Base-by-base conservation (phyloP, 2,113 vertebrate species). In the Pampusana beccarii region DNA sequence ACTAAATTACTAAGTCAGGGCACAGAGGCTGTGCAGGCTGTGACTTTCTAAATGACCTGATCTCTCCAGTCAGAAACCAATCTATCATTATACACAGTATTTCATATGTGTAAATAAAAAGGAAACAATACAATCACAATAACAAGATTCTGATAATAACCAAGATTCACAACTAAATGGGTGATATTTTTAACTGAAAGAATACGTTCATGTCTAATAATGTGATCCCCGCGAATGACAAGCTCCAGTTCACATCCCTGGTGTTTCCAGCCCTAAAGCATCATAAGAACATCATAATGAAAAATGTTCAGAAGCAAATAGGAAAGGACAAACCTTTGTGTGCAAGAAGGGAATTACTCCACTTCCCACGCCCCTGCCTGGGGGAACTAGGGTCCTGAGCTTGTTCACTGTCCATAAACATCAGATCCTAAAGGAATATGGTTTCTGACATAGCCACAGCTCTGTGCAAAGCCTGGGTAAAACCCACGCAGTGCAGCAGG, bases 251-350 rank as follows among this genome's bases (percentile, higher is more conserved):
- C 95, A 60, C 90, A 85, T 75, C 61, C 77, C 86, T 97, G 98
- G 97, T 98, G 97, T 97, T 98, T 95, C 82, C 78, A n/a, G 98
- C 98, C 75, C 98, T 98, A 94, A 93, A 97, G 88, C 95, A 96
- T 8, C 95, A 75, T 48, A 93, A 93, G 34, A 65, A 88, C 19
- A 95, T 53, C 29, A 80, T 97, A 73, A 73, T 96, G 34, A 95
- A 95, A 70, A 94, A 89, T 31, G 65, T 97, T 74, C 70, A 85
- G 25, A 93, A 96, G 38, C 94, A 97, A 46, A 95, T n/a, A 29
- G 92, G 96, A 18, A 80, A 86, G 13, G 95, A 86, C 28, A 81
- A 98, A 31, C 80, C 92, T 40, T 65, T 97, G 34, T 60, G 83
- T 3, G 54, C 96, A 98, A 98, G 95, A 95, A 95, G 96, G 97